Conservation (phyloP, 2,888 invertebrate species). For the Pristionchus arcanus region DNA sequence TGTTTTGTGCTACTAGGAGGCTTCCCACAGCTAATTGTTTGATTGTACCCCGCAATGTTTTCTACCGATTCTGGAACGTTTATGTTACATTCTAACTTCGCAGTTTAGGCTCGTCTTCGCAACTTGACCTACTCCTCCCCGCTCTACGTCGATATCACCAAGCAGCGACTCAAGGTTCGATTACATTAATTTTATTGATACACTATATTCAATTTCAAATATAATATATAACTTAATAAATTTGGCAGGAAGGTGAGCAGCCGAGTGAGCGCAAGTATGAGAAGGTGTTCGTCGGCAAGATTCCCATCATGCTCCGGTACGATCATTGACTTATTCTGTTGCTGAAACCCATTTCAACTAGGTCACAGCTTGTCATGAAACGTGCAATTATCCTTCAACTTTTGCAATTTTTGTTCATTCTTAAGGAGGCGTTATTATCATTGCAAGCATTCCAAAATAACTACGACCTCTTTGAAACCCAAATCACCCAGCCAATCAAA, state of each 20-base stretch:
- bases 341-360: no score
- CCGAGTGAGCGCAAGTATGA: slow-evolving; percentile 87
- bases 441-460: no score
- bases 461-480: background rate
- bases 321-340: background rate
- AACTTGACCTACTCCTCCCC: slow-evolving; percentile 95
- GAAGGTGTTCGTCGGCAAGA: slow-evolving; percentile 89
- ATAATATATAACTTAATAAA: background rate
- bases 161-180: slow-evolving; percentile 80
- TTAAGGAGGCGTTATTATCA: no score
- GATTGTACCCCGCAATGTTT: no score
- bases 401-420: no score
- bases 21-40: no score
- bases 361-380: no score
- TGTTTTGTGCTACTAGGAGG: no score
- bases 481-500: background rate
- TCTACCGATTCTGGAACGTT: no score
- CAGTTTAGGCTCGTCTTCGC: slow-evolving; percentile 88
- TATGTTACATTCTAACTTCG: no score
- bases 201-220: background rate
- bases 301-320: slow-evolving; percentile 93
- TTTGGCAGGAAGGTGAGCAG: slow-evolving; percentile 87
- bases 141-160: slow-evolving; percentile 97
- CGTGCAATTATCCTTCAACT: no score
- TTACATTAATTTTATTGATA: background rate